Evolutionary conservation across 2,797 vertebrate genomes (phyloP).

Genomic region (Parambassis ranga): DNA sequence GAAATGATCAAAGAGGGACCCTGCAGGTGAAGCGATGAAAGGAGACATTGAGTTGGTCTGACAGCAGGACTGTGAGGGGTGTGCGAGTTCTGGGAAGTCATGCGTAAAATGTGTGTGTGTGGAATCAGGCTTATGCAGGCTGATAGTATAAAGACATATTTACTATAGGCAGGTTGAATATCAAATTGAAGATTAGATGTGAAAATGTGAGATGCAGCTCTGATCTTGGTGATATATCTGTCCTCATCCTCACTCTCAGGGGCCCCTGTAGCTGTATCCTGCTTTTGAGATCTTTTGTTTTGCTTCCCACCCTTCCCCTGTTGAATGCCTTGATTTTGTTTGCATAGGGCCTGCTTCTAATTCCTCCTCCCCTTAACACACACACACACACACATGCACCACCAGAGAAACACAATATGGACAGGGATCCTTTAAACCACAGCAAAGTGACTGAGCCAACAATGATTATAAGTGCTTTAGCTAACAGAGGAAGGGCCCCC

Average conservation of each 20-base stretch:
- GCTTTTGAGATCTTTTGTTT: slow-evolving; percentile 10
- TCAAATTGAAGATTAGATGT: slow-evolving; percentile 2
- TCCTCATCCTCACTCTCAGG: not conserved
- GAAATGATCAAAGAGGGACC: slow-evolving; percentile 32
- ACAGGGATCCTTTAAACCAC: not conserved
- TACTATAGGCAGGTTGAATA: not conserved
- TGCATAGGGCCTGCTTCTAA: slow-evolving; percentile 31
- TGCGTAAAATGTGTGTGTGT: slow-evolving; percentile 48
- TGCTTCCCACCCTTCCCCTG: slow-evolving; percentile 30
- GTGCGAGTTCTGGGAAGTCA: slow-evolving; percentile 42
- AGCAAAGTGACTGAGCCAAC: slow-evolving; percentile 26
- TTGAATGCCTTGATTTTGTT: slow-evolving; percentile 34
- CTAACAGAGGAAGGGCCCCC: slow-evolving; percentile 26
- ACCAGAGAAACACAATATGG: slow-evolving; percentile 3
- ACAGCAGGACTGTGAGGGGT: slow-evolving; percentile 48
- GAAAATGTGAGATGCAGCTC: not conserved
- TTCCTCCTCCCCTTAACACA: slow-evolving; percentile 30
- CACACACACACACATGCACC: not conserved
- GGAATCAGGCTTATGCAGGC: not conserved
- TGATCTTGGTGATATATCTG: not conserved
- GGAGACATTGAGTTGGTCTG: slow-evolving; percentile 58
- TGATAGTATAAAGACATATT: not conserved
- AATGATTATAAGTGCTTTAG: slow-evolving; percentile 32
- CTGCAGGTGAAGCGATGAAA: slow-evolving; percentile 65
- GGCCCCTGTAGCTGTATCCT: not conserved